Evolutionary conservation across 2,888 invertebrate genomes (phyloP).

Genomic region (Latrodectus elegans): DNA sequence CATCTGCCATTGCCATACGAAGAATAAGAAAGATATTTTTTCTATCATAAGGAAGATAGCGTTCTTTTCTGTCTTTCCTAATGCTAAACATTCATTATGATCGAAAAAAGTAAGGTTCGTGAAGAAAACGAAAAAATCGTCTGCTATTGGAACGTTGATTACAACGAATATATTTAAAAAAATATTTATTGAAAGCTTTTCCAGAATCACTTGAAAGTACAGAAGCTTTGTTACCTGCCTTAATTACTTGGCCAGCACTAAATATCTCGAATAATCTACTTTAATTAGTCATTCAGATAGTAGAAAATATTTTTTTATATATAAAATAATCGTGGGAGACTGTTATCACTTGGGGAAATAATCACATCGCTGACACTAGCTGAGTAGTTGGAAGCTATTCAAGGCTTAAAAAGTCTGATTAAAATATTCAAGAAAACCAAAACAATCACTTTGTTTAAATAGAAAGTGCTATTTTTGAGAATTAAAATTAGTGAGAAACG

Average conservation of each 20-base stretch:
- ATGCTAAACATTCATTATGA: constrained; percentile 34
- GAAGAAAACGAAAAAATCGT: background rate
- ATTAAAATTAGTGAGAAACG: no score
- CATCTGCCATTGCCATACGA: constrained; percentile 12
- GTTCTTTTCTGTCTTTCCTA: background rate
- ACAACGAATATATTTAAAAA: constrained; percentile 8
- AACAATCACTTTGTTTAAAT: no score
- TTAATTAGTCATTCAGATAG: constrained; percentile 52
- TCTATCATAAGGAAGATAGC: background rate
- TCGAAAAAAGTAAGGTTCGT: background rate
- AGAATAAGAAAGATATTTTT: background rate
- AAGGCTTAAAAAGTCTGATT: no score
- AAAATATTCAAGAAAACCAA: no score
- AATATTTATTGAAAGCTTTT: background rate
- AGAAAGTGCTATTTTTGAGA: no score
- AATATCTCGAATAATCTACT: constrained; percentile 25
- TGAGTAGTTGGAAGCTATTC: no score
- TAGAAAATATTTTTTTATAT: constrained; percentile 4
- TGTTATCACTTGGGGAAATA: no score
- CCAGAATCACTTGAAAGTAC: background rate
- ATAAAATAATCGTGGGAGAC: no score
- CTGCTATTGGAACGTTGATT: constrained; percentile 45
- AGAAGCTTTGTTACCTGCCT: constrained; percentile 30
- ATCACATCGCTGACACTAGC: no score
- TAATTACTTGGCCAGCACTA: constrained; percentile 18